Evolutionary conservation across 2,797 vertebrate species (phyloP).

Genomic region (Phataginus tetradactyla): DNA sequence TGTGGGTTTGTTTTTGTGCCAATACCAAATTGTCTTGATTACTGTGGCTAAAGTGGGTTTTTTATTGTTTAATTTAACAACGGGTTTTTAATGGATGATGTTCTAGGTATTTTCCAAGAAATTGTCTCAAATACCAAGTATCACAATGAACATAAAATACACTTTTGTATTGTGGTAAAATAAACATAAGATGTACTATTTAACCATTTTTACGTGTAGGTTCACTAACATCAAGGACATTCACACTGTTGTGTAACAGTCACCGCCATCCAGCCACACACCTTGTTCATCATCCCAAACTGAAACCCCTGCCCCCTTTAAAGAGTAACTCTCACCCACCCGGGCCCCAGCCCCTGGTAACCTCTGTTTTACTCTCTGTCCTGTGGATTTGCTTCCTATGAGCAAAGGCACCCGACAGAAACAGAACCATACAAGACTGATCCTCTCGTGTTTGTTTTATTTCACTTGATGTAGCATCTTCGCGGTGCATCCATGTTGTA

Average conservation of each 20-base stretch:
- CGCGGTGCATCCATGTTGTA: not conserved
- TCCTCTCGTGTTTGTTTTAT: not conserved
- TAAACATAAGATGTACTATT: not conserved
- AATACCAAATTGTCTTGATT: no score
- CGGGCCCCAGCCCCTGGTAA: not conserved
- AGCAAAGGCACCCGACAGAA: not conserved
- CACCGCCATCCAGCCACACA: not conserved
- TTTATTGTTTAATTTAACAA: not conserved
- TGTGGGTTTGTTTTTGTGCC: no score
- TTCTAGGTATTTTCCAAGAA: slow-evolving; percentile 43
- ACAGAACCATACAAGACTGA: not conserved
- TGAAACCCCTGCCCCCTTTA: not conserved
- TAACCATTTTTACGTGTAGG: not conserved
- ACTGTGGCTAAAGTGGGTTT: no score
- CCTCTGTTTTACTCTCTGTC: not conserved
- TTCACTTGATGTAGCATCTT: not conserved
- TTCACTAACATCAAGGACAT: not conserved
- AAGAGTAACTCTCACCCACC: not conserved
- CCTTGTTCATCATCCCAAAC: not conserved
- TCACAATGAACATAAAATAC: not conserved
- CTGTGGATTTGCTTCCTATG: not conserved
- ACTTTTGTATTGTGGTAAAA: not conserved
- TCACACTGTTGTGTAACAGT: no score
- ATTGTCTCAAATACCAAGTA: slow-evolving; percentile 1
- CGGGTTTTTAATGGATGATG: not conserved